Conservation (phyloP, 1,140 invertebrate species). For the Listronotus bonariensis region DNA sequence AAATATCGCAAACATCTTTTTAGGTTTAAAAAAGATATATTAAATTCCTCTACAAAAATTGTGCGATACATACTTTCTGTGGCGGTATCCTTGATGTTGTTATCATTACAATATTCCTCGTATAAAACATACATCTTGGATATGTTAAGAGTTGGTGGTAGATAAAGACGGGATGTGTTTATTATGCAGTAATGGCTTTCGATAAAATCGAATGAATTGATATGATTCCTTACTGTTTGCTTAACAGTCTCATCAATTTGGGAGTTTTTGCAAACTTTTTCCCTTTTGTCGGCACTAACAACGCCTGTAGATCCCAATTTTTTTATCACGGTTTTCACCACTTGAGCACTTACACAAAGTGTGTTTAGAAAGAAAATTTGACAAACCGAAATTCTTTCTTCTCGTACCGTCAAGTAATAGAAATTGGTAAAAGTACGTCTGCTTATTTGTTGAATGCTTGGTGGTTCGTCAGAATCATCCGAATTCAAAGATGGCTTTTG, state of each 20-base stretch:
- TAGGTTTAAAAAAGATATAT: slow-evolving; percentile 23
- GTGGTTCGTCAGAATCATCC: too few species aligned
- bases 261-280: slow-evolving; percentile 23
- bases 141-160: slow-evolving; percentile 7
- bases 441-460: slow-evolving; percentile 2
- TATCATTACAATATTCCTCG: slow-evolving; percentile 11
- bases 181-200: slow-evolving; percentile 4
- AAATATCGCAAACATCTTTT: slow-evolving; percentile 25
- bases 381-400: background rate
- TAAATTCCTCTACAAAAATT: slow-evolving; percentile 18
- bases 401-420: background rate
- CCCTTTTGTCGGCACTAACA: slow-evolving; percentile 20
- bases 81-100: slow-evolving; percentile 11
- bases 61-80: slow-evolving; percentile 13
- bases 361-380: slow-evolving; percentile 16
- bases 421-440: background rate
- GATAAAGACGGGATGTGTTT: background rate
- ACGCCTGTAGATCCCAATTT: slow-evolving; percentile 16
- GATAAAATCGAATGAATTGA: slow-evolving; percentile 17
- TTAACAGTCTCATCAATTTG: slow-evolving; percentile 12
- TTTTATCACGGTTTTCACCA: slow-evolving; percentile 19
- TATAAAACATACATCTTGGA: slow-evolving; percentile 8
- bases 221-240: slow-evolving; percentile 15
- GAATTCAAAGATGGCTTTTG: background rate
- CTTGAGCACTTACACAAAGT: slow-evolving; percentile 21